These are phyloP conservation scores for Rousettus leschenaultii DNA, from an alignment of 2,113 vertebrate species.

Conservation along the genomic window DNA sequence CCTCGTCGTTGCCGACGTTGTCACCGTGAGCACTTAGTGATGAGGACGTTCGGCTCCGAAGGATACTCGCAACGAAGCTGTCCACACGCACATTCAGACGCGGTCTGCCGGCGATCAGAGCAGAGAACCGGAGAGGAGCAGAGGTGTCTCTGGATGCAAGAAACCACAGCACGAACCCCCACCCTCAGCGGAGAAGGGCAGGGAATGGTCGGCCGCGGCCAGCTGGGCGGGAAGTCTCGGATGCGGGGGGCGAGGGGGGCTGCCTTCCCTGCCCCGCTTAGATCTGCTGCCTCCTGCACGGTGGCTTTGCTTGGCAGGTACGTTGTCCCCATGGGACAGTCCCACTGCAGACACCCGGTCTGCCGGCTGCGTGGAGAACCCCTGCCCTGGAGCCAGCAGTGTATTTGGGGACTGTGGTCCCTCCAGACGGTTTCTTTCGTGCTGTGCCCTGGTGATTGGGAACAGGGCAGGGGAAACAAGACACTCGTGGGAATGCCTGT, in stretches of 20 bases:
- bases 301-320: not conserved
- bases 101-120: not conserved
- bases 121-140: too few relatives aligned
- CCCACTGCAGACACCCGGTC: too few relatives aligned
- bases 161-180: too few relatives aligned
- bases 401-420: too few relatives aligned
- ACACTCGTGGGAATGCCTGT: not conserved
- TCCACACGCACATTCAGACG: fast-evolving
- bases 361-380: fast-evolving
- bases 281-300: too few relatives aligned
- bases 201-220: not conserved
- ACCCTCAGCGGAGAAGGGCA: not conserved
- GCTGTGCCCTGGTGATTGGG: fast-evolving
- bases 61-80: too few relatives aligned
- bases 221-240: too few relatives aligned
- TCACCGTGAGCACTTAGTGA: not conserved
- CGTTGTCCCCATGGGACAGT: not conserved
- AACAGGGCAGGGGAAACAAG: too few relatives aligned
- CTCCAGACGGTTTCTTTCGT: not conserved
- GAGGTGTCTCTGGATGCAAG: not conserved
- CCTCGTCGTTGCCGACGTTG: too few relatives aligned
- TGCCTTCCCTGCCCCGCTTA: not conserved
- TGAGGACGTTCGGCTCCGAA: too few relatives aligned
- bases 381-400: fast-evolving
- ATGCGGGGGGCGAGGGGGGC: too few relatives aligned